Conservation (phyloP, 2,113 vertebrate genomes). For the Ptilorrhoa leucosticta region DNA sequence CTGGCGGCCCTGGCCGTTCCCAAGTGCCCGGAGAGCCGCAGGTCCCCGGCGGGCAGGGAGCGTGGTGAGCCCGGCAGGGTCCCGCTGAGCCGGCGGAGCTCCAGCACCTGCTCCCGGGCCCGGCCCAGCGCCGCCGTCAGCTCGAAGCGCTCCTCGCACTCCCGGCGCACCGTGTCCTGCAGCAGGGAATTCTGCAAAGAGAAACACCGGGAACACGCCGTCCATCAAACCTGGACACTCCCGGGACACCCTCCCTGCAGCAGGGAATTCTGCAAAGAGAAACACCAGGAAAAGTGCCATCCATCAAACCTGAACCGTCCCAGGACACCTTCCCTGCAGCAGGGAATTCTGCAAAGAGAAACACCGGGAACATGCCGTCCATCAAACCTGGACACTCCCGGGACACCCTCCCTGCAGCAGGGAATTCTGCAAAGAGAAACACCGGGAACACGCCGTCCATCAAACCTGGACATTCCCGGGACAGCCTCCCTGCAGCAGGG, state of each 20-base stretch:
- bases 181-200: slow-evolving; percentile 77
- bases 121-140: slow-evolving; percentile 83
- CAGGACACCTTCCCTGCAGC: fast-evolving
- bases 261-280: slow-evolving; percentile 70
- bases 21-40: neutral
- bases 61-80: slow-evolving; percentile 1
- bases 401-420: slow-evolving; percentile 71
- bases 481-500: slow-evolving; percentile 64
- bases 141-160: slow-evolving; percentile 88
- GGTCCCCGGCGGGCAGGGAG: neutral
- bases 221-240: fast-evolving
- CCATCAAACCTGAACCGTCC: fast-evolving
- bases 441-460: fast-evolving
- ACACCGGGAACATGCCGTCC: fast-evolving
- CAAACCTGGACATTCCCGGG: fast-evolving
- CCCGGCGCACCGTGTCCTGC: slow-evolving; percentile 86
- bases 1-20: neutral
- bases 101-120: slow-evolving; percentile 79
- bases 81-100: slow-evolving; percentile 53
- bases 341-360: neutral
- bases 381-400: too few species aligned
- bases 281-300: too few species aligned
- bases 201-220: fast-evolving
- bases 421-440: slow-evolving; percentile 63
- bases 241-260: slow-evolving; percentile 66